These are phyloP conservation scores for Hypothenemus hampei DNA, from an alignment of 1,140 invertebrate genomes.

Conservation along the genomic window DNA sequence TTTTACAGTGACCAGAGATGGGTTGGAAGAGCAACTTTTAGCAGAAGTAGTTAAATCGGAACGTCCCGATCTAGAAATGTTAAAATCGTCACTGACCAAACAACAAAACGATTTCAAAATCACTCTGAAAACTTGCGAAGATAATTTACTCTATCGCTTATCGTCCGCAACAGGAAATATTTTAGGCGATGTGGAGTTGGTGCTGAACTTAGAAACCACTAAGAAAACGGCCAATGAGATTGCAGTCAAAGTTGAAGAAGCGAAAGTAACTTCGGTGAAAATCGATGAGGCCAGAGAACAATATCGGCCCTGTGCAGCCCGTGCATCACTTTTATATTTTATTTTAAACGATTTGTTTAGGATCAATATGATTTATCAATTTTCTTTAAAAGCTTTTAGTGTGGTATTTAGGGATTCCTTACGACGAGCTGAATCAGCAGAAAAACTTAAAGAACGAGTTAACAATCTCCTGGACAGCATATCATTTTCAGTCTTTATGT, in stretches of 20 bases:
- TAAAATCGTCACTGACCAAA: conserved; percentile 63
- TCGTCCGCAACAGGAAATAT: conserved; percentile 88
- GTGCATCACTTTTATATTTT: conserved; percentile 90
- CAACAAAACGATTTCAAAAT: conserved; percentile 96
- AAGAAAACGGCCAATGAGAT: conserved; percentile 91
- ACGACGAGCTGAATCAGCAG: conserved; percentile 59
- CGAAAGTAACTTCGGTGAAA: conserved; percentile 76
- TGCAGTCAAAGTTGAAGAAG: conserved; percentile 77
- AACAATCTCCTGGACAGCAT: conserved; percentile 80
- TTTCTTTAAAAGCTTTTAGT: conserved; percentile 92
- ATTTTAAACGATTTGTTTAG: conserved; percentile 89
- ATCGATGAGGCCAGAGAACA: conserved; percentile 88
- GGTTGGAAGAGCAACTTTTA: conserved; percentile 86
- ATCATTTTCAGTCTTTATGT: conserved; percentile 80
- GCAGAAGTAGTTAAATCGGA: conserved; percentile 92
- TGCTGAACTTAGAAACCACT: conserved; percentile 89
- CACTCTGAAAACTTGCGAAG: conserved; percentile 83
- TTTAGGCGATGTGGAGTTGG: conserved; percentile 81
- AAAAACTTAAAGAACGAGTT: conserved; percentile 69
- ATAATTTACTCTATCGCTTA: conserved; percentile 77
- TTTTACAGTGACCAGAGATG: conserved; percentile 90
- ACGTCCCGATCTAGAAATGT: conserved; percentile 81
- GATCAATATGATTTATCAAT: conserved; percentile 95
- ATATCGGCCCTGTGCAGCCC: conserved; percentile 78
- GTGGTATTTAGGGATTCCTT: conserved; percentile 90